Percentiles rank a stretch among this genome's conserved stretches.
These are phyloP conservation scores for Semicossyphus pulcher DNA, from an alignment of 2,113 vertebrate genomes.

Conservation along the genomic window DNA sequence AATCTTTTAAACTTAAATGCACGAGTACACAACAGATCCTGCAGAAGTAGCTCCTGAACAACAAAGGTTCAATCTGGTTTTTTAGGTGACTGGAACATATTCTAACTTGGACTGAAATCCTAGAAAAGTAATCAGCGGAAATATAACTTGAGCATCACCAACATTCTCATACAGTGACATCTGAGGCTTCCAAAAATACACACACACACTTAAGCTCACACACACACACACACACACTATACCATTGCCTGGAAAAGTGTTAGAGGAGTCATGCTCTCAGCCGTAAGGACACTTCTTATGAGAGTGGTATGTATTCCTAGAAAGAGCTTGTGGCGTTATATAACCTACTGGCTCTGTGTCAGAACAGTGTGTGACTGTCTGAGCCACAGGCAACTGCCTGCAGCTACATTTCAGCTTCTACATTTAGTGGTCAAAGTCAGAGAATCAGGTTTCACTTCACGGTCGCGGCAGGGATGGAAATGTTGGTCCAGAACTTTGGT, in stretches of 20 bases:
- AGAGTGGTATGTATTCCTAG: constrained; percentile 31
- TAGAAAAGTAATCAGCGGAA: neutral
- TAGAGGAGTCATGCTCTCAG: neutral
- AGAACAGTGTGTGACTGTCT: constrained; percentile 30
- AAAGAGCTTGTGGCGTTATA: constrained; percentile 24
- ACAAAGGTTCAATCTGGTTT: too few species aligned
- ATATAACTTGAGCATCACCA: neutral
- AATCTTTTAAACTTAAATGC: too few species aligned
- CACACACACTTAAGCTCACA: neutral
- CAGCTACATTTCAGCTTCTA: constrained; percentile 1
- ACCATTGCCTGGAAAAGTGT: constrained; percentile 19
- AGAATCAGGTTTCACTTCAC: neutral
- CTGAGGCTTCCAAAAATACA: neutral
- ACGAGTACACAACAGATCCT: too few species aligned
- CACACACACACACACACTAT: constrained; percentile 4
- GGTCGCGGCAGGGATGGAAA: neutral
- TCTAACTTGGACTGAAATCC: neutral
- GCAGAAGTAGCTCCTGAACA: too few species aligned
- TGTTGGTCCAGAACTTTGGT: too few species aligned
- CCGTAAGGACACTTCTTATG: neutral
- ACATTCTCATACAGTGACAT: neutral
- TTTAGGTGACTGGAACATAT: too few species aligned
- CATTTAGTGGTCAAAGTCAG: neutral
- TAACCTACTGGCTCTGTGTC: constrained; percentile 9
- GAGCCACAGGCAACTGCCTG: constrained; percentile 24